Base-by-base conservation (phyloP, 2,797 vertebrate genomes). In the Hephaestus fuliginosus region DNA sequence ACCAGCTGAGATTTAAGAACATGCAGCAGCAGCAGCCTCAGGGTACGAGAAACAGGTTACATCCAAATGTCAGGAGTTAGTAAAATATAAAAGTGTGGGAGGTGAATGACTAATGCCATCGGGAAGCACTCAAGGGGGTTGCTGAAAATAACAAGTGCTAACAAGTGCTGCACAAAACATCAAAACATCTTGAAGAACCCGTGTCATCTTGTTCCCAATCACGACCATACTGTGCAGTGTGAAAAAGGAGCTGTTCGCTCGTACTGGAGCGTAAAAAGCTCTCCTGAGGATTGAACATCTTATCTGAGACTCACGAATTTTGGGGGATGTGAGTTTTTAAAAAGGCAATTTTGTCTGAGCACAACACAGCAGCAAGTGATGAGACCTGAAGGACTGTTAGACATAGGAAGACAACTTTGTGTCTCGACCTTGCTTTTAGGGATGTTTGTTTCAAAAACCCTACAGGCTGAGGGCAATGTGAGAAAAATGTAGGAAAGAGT, bases 61-160 rank as follows among this genome's bases (percentile, higher is more conserved):
- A 65, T n/a, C 20, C 43, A 52, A 60, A 73, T 48, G 60, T 74
- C 61, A 86, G 57, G 41, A 44, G 44, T 68, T 57, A 30, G 55
- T 71, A 13, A 51, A 55, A 64, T 75, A 51, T 36, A 10, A 66
- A 55, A 15, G 9, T n/a, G 62, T 44, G 25, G n/a, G 43, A 70
- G n/a, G 8, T 63, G 63, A 70, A 73, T 74, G n/a, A 61, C 9
- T 66, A 33, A 52, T 44, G 14, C 7, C 12, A 28, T 36, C 28
- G 63, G 10, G 6, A 63, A 30, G 43, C 51, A 71, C 46, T 49
- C 25, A 2, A 25, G 30, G 14, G 30, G 14, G 13, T 25, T 53
- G 41, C 17, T 75, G 15, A 55, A 70, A 76, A 75, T 67, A 39
- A 25, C 30, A 67, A 58, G 53, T 20, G 52, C 33, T 20, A 67